Conservation (phyloP, 2,113 vertebrate genomes). For the Cyanocitta stelleri region DNA sequence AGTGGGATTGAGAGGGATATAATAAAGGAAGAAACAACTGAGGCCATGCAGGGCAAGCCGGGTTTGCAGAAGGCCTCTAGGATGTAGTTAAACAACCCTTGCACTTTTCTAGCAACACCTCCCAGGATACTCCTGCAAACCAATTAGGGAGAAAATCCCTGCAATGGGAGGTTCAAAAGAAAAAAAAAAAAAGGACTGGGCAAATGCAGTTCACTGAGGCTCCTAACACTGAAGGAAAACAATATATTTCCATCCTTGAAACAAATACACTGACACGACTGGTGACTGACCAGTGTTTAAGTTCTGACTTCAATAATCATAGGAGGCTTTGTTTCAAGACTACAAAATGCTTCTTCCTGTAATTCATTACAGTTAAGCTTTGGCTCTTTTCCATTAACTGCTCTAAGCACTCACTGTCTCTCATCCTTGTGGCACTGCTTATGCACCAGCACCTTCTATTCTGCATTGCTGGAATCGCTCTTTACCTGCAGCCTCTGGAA, state of each 20-base stretch:
- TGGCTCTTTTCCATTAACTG: constrained; percentile 14
- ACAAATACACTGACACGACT: neutral
- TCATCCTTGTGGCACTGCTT: neutral
- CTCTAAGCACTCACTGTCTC: neutral
- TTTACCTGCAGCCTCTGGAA: neutral
- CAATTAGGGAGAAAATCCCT: neutral
- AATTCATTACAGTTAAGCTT: neutral
- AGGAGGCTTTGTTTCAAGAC: neutral
- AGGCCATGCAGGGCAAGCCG: neutral
- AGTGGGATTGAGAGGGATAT: neutral
- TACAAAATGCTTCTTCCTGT: constrained; percentile 18
- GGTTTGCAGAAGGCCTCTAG: neutral
- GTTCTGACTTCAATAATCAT: neutral
- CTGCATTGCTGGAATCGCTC: neutral
- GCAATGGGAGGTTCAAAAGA: neutral
- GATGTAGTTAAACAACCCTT: neutral
- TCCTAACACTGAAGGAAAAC: neutral
- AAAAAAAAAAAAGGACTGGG: too few relatives aligned
- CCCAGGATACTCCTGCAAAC: neutral
- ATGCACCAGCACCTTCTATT: neutral
- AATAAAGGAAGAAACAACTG: neutral
- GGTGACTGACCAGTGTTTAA: neutral
- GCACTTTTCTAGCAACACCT: neutral
- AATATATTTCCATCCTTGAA: neutral
- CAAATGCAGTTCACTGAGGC: neutral